Percentiles rank a stretch among this genome's conserved stretches.
These are phyloP conservation scores for Panagrolaimus sp. DNA, from an alignment of 1,140 invertebrate genomes.

Conservation along the genomic window DNA sequence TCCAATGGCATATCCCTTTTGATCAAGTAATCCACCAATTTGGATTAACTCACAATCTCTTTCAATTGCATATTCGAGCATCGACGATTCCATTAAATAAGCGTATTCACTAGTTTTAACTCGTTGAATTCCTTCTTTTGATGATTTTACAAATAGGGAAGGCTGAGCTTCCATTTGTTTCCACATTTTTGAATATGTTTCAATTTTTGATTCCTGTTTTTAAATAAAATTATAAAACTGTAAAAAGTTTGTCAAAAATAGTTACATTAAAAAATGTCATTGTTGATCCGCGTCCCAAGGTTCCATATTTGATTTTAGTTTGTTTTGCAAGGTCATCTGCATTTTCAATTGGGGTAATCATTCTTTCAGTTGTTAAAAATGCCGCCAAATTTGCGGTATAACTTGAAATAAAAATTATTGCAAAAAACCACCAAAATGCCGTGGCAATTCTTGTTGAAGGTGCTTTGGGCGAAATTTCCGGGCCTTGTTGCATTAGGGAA, in stretches of 20 bases:
- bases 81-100: slow-evolving; percentile 77
- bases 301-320: slow-evolving; percentile 90
- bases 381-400: slow-evolving; percentile 94
- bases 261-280: slow-evolving; percentile 77
- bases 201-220: slow-evolving; percentile 66
- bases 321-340: slow-evolving; percentile 91
- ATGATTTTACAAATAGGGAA: slow-evolving; percentile 72
- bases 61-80: slow-evolving; percentile 72
- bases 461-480: slow-evolving; percentile 74
- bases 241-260: not conserved
- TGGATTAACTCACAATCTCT: slow-evolving; percentile 72
- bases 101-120: slow-evolving; percentile 70
- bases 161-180: slow-evolving; percentile 69
- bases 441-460: slow-evolving; percentile 79
- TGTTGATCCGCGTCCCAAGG: slow-evolving; percentile 80
- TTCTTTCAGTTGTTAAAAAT: slow-evolving; percentile 87
- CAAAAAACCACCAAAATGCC: slow-evolving; percentile 94
- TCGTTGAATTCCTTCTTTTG: slow-evolving; percentile 75
- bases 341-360: slow-evolving; percentile 89
- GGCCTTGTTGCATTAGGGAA: slow-evolving; percentile 78
- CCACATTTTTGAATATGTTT: slow-evolving; percentile 74
- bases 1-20: slow-evolving; percentile 76
- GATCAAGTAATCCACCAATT: slow-evolving; percentile 72
- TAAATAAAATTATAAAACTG: not conserved
- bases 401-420: slow-evolving; percentile 91